Base-by-base conservation (phyloP, 1,140 invertebrate species). In the Magallana ariakensis region DNA sequence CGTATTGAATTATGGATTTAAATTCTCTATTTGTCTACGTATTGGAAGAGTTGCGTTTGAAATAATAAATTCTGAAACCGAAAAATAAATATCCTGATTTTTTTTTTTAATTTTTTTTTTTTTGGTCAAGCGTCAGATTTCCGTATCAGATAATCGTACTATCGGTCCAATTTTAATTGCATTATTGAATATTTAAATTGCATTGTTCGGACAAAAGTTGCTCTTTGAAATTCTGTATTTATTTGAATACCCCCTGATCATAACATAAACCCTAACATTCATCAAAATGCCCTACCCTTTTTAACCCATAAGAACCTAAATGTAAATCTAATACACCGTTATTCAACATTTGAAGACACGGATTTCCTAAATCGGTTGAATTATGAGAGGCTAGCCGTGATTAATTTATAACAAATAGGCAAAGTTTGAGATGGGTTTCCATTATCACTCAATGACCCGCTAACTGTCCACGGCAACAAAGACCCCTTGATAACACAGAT, bases 371-470 rank as follows among this genome's bases (percentile, higher is more conserved):
- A 26, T 75, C 10, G 66, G 9, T 75, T 75, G 26, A 46, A 75
- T 75, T 46, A 19, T 26, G 22, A 75, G 66, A 26, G 10, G 22
- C 19, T 19, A 22, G 19, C 33, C 66, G 66, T 75, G 66, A 75
- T 75, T 75, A 75, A 75, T 75, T 75, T 75, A 75, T 75, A 75
- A 75, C 66, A 75, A 75, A 75, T 75, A 75, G 66, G 66, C 33
- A 75, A 33, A 22, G 22, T 26, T 26, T 75, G 66, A 26, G 66
- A 75, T 75, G 26, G 66, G 66, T 75, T 33, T 75, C 22, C 5
- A 11, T 75, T 75, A 75, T 75, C 66, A 75, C 66, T 26, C 66
- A 22, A 75, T 75, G 66, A 75, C 66, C 66, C 2, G 66, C 66
- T 75, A 75, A 75, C 66, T 75, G 66, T 75, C 66, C 66, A 75